Percentiles rank a stretch among this genome's conserved stretches.
Evolutionary conservation across 2,797 vertebrate genomes (phyloP).

Genomic region (Microctenopoma stevenorrisi): DNA sequence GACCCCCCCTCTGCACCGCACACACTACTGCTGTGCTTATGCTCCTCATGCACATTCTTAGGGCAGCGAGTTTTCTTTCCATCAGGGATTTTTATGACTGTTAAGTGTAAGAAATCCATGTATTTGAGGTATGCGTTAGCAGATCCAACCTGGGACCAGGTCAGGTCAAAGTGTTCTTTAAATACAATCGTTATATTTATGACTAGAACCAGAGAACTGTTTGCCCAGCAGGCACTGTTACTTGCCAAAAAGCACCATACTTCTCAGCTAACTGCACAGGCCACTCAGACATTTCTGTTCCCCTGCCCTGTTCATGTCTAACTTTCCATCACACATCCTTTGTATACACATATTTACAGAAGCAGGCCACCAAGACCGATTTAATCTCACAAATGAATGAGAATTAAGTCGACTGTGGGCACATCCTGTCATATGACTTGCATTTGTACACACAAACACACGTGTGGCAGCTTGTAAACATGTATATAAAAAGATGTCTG

Average conservation of each 20-base stretch:
- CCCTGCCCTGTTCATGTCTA: not conserved
- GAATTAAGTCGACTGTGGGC: conserved; percentile 20
- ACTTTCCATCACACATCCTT: conserved; percentile 22
- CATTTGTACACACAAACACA: conserved; percentile 33
- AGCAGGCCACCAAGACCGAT: not conserved
- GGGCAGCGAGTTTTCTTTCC: not conserved
- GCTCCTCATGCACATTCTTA: not conserved
- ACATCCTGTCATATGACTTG: conserved; percentile 31
- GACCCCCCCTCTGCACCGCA: no score
- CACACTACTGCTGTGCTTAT: not conserved
- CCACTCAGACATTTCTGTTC: not conserved
- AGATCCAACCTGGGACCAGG: no score
- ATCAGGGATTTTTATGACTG: no score
- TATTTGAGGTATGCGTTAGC: no score
- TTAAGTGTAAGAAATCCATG: no score
- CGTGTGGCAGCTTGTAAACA: conserved; percentile 43
- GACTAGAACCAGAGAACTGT: not conserved
- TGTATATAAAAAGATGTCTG: conserved; percentile 25
- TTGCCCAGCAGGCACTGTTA: no score
- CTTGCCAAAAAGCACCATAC: not conserved
- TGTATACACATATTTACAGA: conserved; percentile 14
- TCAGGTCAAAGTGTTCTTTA: no score
- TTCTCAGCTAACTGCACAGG: not conserved
- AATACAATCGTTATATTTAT: not conserved
- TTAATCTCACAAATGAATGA: conserved; percentile 11